A percentile compares a stretch with the other conserved stretches of the same genome.
phyloP scores from a whole-genome alignment of 2,888 invertebrate species.

The Heliconius aoede region DNA sequence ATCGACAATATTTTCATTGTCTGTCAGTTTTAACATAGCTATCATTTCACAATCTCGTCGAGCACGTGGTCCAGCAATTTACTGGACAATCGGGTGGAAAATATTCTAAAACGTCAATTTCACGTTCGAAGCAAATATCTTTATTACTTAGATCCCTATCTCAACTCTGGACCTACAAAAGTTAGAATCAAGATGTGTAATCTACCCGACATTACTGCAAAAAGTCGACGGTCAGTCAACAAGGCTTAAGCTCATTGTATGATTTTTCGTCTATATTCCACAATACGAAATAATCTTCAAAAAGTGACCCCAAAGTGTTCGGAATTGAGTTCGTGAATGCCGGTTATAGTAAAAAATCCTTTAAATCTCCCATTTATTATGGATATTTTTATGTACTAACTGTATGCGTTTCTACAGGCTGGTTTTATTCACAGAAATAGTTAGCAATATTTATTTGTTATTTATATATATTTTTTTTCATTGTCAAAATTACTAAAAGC shows the following conservation, averaged over 20 bases:
- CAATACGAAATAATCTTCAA: conserved; percentile 80
- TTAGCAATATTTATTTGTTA: background rate
- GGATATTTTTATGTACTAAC: conserved; percentile 58
- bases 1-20: background rate
- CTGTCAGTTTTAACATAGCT: background rate
- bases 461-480: background rate
- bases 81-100: conserved; percentile 41
- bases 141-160: conserved; percentile 55
- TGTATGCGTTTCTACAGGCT: conserved; percentile 56
- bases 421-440: conserved; percentile 43
- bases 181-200: conserved; percentile 65
- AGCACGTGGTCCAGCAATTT: conserved; percentile 43
- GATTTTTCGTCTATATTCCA: conserved; percentile 71
- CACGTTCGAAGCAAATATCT: conserved; percentile 63
- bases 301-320: conserved; percentile 82
- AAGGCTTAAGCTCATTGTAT: conserved; percentile 69
- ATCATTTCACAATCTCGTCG: conserved; percentile 27
- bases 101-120: conserved; percentile 60
- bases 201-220: conserved; percentile 63
- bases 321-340: conserved; percentile 65
- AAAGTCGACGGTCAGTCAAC: conserved; percentile 75
- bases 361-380: conserved; percentile 67
- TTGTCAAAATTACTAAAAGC: background rate
- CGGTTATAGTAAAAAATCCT: conserved; percentile 66
- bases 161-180: conserved; percentile 50